A percentile compares a stretch with the other conserved stretches of the same genome.
These are phyloP conservation scores for Bolborhynchus lineola DNA, from an alignment of 2,113 vertebrate genomes.

Conservation along the genomic window DNA sequence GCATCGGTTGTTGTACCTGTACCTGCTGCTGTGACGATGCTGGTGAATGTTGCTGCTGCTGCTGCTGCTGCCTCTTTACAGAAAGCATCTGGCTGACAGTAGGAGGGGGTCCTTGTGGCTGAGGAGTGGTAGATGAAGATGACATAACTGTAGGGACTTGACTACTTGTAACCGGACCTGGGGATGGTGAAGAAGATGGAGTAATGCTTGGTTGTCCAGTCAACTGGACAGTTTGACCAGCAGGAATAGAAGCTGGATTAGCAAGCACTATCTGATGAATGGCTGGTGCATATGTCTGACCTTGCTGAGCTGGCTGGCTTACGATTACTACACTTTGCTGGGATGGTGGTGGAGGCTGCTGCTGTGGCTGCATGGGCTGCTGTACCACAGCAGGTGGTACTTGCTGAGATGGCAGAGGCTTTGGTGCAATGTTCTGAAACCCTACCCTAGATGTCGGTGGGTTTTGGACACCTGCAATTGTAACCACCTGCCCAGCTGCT, in stretches of 20 bases:
- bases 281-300: constrained; percentile 87
- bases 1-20: constrained; percentile 77
- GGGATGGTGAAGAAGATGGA: constrained; percentile 80
- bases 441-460: constrained; percentile 87
- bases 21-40: constrained; percentile 77
- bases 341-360: constrained; percentile 75
- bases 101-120: constrained; percentile 85
- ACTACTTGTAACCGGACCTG: constrained; percentile 76
- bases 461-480: constrained; percentile 83
- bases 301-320: constrained; percentile 88
- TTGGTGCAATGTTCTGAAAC: constrained; percentile 97
- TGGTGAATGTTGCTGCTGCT: constrained; percentile 78
- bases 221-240: constrained; percentile 88
- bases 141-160: constrained; percentile 78
- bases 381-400: constrained; percentile 76
- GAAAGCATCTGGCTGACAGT: constrained; percentile 93
- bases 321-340: constrained; percentile 95
- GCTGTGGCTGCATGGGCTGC: constrained; percentile 75
- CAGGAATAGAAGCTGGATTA: constrained; percentile 86
- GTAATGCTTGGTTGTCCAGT: constrained; percentile 84
- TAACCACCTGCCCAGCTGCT: constrained; percentile 83
- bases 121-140: constrained; percentile 78
- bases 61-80: constrained; percentile 89
- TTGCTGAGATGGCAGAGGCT: constrained; percentile 88
- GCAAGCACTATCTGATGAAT: constrained; percentile 97